Base-by-base conservation (phyloP, 2,113 vertebrate genomes). In the Eulemur rufifrons region DNA sequence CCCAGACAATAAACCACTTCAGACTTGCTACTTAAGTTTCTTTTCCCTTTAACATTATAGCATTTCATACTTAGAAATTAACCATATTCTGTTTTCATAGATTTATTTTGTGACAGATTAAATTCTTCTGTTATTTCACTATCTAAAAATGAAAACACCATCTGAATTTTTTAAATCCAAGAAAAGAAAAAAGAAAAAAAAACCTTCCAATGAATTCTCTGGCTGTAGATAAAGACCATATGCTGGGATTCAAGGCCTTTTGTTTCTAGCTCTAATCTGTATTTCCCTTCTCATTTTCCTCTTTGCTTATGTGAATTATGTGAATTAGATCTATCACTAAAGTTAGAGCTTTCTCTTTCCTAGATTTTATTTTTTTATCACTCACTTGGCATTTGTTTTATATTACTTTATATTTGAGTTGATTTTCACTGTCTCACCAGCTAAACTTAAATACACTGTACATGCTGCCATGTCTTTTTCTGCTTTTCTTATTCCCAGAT, bases 321-420 rank as follows among this genome's bases (percentile, higher is more conserved):
- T 80, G 82, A 92, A 39, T 71, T 32, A 50, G 5, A 59, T 6
- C 56, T 13, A 86, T 52, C 56, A 8, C 76, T 85, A 42, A 81
- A 6, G 10, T 90, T 50, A 37, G 34, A 82, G 32, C n/a, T 15
- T 80, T 94, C 45, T 71, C 63, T 64, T 66, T 61, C 86, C 54
- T 63, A 14, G 39, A 12, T 25, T 87, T 42, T 42, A 18, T 47
- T 27, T 47, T 27, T 47, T 80, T 45, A 18, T 59, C 23, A 37
- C n/a, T 86, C n/a, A 32, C 42, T 56, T 97, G 76, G 63, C 5
- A 64, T 96, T 94, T 95, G 50, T 88, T 80, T 84, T 90, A 61
- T 47, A 27, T 66, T 34, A 29, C 21, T 95, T 56, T 69, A 21
- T 18, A 42, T 64, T 17, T 93, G 37, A 78, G 4, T 63, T 73